phyloP scores from a whole-genome alignment of 2,797 vertebrate genomes.

The Uromys caudimaculatus region DNA sequence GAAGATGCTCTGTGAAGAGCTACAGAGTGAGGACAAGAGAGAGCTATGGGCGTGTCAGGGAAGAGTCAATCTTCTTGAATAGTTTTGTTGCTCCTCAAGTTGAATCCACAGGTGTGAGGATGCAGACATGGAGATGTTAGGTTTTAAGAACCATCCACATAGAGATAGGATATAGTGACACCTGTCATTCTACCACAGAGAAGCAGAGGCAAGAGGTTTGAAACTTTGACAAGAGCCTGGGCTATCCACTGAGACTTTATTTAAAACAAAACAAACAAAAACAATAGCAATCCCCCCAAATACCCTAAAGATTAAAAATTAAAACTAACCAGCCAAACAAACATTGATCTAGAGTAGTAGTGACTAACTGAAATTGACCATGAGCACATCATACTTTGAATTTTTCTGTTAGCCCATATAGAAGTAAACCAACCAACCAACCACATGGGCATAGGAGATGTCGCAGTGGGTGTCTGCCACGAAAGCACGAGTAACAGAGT shows the following conservation, averaged over 20 bases:
- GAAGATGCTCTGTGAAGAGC: neutral
- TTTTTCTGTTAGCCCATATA: neutral
- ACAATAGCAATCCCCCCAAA: neutral
- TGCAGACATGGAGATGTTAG: neutral
- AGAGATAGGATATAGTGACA: neutral
- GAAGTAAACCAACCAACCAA: neutral
- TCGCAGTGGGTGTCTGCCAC: too few relatives aligned
- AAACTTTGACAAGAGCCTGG: neutral
- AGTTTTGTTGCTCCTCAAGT: too few relatives aligned
- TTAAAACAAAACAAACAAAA: neutral
- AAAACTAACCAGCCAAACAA: neutral
- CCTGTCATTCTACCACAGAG: neutral
- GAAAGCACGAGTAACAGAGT: neutral
- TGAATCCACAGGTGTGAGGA: neutral
- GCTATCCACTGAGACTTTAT: neutral
- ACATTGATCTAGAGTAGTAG: neutral
- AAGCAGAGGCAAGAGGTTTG: neutral
- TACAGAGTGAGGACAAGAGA: neutral
- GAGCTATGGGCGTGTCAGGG: neutral
- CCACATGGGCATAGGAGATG: neutral
- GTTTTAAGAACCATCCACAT: neutral
- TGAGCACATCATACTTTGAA: neutral
- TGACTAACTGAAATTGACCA: neutral
- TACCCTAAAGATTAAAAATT: neutral
- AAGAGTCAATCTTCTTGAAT: neutral